phyloP scores from a whole-genome alignment of 2,888 invertebrate species.

The Diarsia mendica region DNA sequence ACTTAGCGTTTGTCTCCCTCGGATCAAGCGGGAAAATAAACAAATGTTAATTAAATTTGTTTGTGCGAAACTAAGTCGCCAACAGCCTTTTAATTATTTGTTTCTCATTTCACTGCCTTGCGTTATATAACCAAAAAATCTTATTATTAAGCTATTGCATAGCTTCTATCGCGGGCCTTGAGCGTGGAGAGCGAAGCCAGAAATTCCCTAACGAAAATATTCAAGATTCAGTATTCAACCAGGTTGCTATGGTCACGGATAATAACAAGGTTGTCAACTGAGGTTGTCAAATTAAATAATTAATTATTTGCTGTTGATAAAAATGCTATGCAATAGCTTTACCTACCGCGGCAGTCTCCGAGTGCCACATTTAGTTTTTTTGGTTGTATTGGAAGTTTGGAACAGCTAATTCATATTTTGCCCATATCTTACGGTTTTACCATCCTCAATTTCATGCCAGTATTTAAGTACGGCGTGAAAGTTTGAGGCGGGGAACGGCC shows the following conservation, averaged over 20 bases:
- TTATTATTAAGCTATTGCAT: not conserved
- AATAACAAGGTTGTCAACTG: too few species aligned
- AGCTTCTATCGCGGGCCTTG: too few species aligned
- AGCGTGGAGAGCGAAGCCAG: too few species aligned
- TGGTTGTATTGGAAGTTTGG: not conserved
- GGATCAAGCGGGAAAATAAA: constrained; percentile 88
- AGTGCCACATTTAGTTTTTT: not conserved
- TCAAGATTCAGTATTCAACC: too few species aligned
- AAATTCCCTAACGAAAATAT: too few species aligned
- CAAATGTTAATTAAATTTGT: constrained; percentile 88
- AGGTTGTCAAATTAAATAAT: too few species aligned
- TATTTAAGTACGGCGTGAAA: not conserved
- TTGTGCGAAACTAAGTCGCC: constrained; percentile 82
- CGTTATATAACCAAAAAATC: constrained; percentile 5
- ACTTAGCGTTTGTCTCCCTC: constrained; percentile 89
- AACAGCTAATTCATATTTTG: not conserved
- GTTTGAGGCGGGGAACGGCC: not conserved
- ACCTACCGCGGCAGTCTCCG: too few species aligned
- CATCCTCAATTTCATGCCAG: not conserved
- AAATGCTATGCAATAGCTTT: too few species aligned
- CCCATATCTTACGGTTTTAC: not conserved
- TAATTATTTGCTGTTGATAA: too few species aligned
- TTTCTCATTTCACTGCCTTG: constrained; percentile 67
- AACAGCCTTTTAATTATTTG: constrained; percentile 83
- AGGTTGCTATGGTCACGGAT: too few species aligned